These are phyloP conservation scores for Spongilla lacustris DNA, from an alignment of 37 sponge, comb jelly and placozoan genomes.

Conservation along the genomic window DNA sequence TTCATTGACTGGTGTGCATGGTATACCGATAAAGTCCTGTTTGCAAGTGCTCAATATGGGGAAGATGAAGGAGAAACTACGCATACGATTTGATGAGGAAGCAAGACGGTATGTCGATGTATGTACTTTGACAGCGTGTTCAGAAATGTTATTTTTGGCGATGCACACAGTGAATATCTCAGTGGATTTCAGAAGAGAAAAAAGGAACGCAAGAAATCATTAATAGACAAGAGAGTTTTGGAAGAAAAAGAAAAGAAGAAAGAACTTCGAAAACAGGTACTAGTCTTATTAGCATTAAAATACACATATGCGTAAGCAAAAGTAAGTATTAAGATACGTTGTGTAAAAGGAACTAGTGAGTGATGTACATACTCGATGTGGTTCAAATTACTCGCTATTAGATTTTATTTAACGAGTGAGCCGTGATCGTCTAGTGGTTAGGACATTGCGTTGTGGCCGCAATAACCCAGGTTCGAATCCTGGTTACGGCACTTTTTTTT, in stretches of 20 bases:
- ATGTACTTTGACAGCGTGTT: not conserved
- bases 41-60: not conserved
- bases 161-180: conserved; percentile 40
- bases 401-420: not conserved
- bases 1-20: too few relatives aligned
- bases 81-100: conserved; percentile 23
- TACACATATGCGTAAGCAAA: too few relatives aligned
- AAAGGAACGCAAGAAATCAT: conserved; percentile 20
- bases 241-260: not conserved
- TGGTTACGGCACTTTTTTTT: conserved; percentile 90
- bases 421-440: conserved; percentile 94
- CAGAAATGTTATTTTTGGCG: not conserved
- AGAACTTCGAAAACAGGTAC: not conserved
- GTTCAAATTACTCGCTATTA: too few relatives aligned
- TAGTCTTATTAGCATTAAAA: too few relatives aligned
- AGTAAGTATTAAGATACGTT: too few relatives aligned
- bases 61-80: conserved; percentile 10
- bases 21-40: too few relatives aligned
- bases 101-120: conserved; percentile 18
- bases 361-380: too few relatives aligned
- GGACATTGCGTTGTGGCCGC: conserved; percentile 95
- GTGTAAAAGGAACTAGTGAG: too few relatives aligned
- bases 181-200: conserved; percentile 61
- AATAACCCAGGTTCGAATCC: conserved; percentile 97
- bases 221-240: too few relatives aligned